Evolutionary conservation across 2,113 vertebrate genomes (phyloP).

Genomic region (Tachysurus fulvidraco): DNA sequence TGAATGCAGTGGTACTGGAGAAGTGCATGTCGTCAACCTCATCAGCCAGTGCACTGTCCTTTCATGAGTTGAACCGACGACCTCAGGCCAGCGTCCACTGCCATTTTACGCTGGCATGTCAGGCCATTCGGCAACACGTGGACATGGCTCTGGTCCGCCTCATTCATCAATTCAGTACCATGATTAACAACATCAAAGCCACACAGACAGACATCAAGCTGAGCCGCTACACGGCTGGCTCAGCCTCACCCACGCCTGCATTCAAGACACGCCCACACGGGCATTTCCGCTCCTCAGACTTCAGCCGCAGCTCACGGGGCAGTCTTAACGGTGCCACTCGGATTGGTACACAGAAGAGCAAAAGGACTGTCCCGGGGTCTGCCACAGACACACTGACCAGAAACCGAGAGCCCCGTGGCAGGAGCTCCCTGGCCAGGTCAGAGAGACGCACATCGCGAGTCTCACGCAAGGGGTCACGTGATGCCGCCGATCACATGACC

Average conservation of each 20-base stretch:
- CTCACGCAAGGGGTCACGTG: constrained; percentile 93
- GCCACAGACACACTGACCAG: constrained; percentile 75
- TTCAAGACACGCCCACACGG: constrained; percentile 92
- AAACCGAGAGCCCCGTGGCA: constrained; percentile 83
- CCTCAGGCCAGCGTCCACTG: constrained; percentile 96
- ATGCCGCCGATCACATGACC: constrained; percentile 93
- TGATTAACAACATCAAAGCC: constrained; percentile 98
- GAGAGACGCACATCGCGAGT: constrained; percentile 94
- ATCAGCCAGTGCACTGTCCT: constrained; percentile 78
- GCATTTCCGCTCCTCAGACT: constrained; percentile 92
- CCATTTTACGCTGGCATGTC: constrained; percentile 94
- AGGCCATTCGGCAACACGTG: constrained; percentile 96
- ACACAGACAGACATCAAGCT: constrained; percentile 98
- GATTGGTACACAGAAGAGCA: constrained; percentile 84
- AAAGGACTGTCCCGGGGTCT: constrained; percentile 74
- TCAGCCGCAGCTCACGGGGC: constrained; percentile 93
- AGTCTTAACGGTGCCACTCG: constrained; percentile 87
- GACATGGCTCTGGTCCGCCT: constrained; percentile 98
- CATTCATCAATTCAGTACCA: constrained; percentile 98
- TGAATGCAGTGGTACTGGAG: constrained; percentile 94
- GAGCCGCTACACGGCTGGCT: constrained; percentile 95
- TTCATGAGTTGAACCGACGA: constrained; percentile 93
- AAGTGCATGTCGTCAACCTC: constrained; percentile 81
- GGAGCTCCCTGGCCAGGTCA: constrained; percentile 84
- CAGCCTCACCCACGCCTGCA: constrained; percentile 91